Base-by-base conservation (phyloP, 2,797 vertebrate genomes). In the Meda fulgida region DNA sequence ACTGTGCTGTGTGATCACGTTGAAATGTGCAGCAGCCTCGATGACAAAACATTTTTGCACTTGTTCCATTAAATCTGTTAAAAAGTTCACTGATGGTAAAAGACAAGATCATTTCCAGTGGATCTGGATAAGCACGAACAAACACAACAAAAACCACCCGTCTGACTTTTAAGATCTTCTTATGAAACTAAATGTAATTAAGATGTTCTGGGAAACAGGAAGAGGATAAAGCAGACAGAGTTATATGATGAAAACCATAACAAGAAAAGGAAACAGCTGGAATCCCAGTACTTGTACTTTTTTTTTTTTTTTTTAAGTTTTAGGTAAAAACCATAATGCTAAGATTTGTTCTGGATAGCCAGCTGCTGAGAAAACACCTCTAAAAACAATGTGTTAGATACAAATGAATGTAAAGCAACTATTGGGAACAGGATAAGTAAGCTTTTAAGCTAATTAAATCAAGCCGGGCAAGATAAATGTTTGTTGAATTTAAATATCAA, bases 121-220 rank as follows among this genome's bases (percentile, higher is more conserved):
- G 83, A 88, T 77, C 75, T 88, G 79, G 71, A 85, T 70, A 29
- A 85, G 31, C 60, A 34, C 72, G 58, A 77, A 84, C 73, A 84
- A 46, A 67, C 63, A 77, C 63, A 70, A 69, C 46, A 71, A 85
- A 65, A 85, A 67, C 31, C 88, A 85, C 43, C 84, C 79, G 81
- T 67, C 73, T 81, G 66, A 87, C 72, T 78, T 72, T 86, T 89
- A 84, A 84, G 79, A 83, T 83, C 80, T 81, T 40, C 40, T 66
- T 76, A 81, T 84, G 76, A 77, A 82, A 73, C 53, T 65, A 58
- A 80, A 84, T 53, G 66, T 40, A 81, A 84, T 85, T 71, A 72
- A 63, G 76, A 71, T 72, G n/a, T 73, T 80, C 38, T 18, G n/a
- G 67, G 43, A 83, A 78, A 83, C 29, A 51, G 21, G 4, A 66